Evolutionary conservation across 2,113 vertebrate species (phyloP).

Genomic region (Nothobranchius furzeri): DNA sequence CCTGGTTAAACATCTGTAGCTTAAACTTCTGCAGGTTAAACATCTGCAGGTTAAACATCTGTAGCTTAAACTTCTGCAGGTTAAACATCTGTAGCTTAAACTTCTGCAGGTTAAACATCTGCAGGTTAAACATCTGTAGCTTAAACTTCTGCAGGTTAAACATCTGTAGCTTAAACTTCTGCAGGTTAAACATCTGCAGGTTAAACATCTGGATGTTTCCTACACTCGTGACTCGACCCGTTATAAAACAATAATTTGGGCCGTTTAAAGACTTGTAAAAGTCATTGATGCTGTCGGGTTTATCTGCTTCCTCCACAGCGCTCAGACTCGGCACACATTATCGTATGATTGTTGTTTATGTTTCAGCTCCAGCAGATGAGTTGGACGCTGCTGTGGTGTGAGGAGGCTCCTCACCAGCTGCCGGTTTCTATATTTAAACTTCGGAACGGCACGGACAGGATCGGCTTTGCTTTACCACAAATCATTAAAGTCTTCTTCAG

Average conservation of each 20-base stretch:
- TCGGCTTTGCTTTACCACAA: too few relatives aligned
- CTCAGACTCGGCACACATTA: conserved; percentile 21
- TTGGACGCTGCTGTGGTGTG: conserved; percentile 17
- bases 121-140: too few relatives aligned
- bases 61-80: too few relatives aligned
- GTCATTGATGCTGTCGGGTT: conserved; percentile 18
- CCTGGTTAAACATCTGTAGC: too few relatives aligned
- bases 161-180: too few relatives aligned
- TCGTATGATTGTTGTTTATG: conserved; percentile 50
- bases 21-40: too few relatives aligned
- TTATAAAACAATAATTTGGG: background rate
- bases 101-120: too few relatives aligned
- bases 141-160: too few relatives aligned
- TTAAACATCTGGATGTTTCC: background rate
- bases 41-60: too few relatives aligned
- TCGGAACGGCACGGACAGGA: too few relatives aligned
- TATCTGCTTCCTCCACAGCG: conserved; percentile 22
- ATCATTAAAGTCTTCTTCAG: background rate
- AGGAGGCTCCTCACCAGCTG: conserved; percentile 21
- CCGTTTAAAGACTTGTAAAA: background rate
- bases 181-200: too few relatives aligned
- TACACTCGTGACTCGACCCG: conserved; percentile 15
- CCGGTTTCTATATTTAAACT: conserved; percentile 45
- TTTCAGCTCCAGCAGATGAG: conserved; percentile 17
- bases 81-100: too few relatives aligned